Conservation (phyloP, 2,888 invertebrate species). For the Melanchra persicariae region DNA sequence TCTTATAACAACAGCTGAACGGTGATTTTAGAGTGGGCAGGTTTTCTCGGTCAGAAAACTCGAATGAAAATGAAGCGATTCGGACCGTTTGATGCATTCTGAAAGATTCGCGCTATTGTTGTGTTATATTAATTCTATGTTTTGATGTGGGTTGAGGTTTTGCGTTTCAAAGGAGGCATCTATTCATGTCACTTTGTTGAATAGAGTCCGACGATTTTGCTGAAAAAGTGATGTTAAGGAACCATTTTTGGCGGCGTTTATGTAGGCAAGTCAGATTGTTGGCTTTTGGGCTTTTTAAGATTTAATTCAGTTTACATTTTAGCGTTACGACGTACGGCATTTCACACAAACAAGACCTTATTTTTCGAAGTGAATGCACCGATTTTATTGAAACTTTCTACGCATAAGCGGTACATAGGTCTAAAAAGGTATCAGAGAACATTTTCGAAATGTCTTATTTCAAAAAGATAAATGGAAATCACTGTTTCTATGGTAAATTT, state of each 20-base stretch:
- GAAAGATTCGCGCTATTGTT: slow-evolving; percentile 75
- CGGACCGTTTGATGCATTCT: slow-evolving; percentile 77
- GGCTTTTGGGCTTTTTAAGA: slow-evolving; percentile 22
- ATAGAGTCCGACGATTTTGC: slow-evolving; percentile 55
- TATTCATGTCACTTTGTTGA: slow-evolving; percentile 68
- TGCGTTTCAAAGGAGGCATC: slow-evolving; percentile 66
- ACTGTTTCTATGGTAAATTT: no score
- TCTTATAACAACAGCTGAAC: slow-evolving; percentile 46
- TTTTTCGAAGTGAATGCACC: no score
- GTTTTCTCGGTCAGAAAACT: slow-evolving; percentile 65
- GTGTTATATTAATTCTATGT: slow-evolving; percentile 79
- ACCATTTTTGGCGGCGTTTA: slow-evolving; percentile 36
- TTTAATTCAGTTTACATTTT: slow-evolving; percentile 3
- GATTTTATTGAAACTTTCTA: no score
- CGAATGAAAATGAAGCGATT: slow-evolving; percentile 79
- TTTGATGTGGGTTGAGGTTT: slow-evolving; percentile 75
- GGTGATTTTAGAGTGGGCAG: slow-evolving; percentile 38
- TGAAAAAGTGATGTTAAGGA: slow-evolving; percentile 47
- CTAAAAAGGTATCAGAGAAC: no score
- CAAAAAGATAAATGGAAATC: no score
- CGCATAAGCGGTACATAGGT: no score
- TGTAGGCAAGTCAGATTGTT: slow-evolving; percentile 27
- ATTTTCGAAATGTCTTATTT: no score
- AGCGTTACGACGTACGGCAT: no score
- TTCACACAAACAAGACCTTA: no score